Percentiles rank a stretch among this genome's conserved stretches.
Conservation (phyloP, 2,113 vertebrate genomes). For the Nesogale talazaci region DNA sequence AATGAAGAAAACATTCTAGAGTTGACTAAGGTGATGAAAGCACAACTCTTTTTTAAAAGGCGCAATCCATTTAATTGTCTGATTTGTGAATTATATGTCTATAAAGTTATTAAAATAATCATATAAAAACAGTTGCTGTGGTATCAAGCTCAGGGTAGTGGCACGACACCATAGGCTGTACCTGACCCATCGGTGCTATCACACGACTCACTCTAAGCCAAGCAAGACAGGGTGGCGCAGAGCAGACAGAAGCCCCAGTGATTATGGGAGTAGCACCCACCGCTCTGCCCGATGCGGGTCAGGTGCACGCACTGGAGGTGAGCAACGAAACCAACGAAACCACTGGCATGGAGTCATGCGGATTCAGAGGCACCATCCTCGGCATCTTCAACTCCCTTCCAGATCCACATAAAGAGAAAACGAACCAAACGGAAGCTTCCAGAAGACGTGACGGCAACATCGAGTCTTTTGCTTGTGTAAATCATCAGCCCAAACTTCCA, state of each 20-base stretch:
- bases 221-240: not conserved
- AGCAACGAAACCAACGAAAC: not conserved
- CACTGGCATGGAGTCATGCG: no score
- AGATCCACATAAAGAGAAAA: not conserved
- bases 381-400: not conserved
- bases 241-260: not conserved
- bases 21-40: no score
- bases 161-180: not conserved
- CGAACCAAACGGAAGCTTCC: conserved; percentile 3
- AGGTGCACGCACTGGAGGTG: not conserved
- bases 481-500: not conserved
- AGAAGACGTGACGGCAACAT: conserved; percentile 1
- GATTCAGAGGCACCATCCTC: no score
- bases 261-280: not conserved
- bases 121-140: not conserved
- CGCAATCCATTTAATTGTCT: no score
- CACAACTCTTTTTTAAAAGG: no score
- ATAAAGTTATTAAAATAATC: no score
- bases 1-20: no score
- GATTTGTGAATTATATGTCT: no score
- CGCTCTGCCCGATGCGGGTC: not conserved
- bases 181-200: not conserved
- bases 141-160: not conserved
- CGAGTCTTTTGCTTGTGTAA: not conserved
- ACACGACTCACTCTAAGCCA: not conserved